phyloP scores from a whole-genome alignment of 1,140 invertebrate genomes.

The Leptinotarsa defecta region DNA sequence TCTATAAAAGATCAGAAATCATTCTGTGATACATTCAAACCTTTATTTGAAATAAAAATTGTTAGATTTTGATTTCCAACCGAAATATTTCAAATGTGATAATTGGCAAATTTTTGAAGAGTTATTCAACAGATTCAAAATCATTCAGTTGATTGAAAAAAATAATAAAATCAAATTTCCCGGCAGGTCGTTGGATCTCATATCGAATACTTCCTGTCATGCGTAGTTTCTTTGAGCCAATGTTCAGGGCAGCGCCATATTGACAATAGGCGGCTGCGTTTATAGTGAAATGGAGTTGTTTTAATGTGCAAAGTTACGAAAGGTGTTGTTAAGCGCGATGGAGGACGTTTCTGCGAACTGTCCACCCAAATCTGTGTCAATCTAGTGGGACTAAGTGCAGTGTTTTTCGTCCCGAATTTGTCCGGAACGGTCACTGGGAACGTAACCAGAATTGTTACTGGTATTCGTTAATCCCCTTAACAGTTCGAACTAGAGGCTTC shows the following conservation, averaged over 20 bases:
- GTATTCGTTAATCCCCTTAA: conserved; percentile 36
- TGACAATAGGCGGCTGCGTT: conserved; percentile 50
- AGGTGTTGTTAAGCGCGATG: conserved; percentile 31
- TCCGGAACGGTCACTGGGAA: conserved; percentile 19
- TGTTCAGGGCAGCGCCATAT: conserved; percentile 49
- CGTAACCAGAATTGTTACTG: conserved; percentile 14
- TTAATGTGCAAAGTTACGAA: conserved; percentile 32
- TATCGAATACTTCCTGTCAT: conserved; percentile 44
- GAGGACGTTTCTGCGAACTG: conserved; percentile 28
- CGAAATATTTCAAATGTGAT: too few species aligned
- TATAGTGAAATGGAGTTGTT: conserved; percentile 43
- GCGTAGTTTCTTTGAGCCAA: conserved; percentile 36
- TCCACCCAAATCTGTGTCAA: conserved; percentile 15
- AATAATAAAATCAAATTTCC: background rate
- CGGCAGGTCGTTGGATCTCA: background rate
- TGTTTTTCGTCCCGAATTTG: conserved; percentile 7
- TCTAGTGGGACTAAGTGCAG: background rate
- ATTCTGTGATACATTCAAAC: too few species aligned
- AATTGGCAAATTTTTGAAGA: too few species aligned
- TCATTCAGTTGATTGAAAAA: too few species aligned
- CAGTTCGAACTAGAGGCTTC: conserved; percentile 45
- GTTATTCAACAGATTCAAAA: too few species aligned
- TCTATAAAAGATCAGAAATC: too few species aligned
- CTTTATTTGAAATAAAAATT: too few species aligned
- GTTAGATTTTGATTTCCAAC: too few species aligned